A percentile compares a stretch with the other conserved stretches of the same genome.
phyloP scores from a whole-genome alignment of 2,113 vertebrate species.

The Toxotes jaculatrix region DNA sequence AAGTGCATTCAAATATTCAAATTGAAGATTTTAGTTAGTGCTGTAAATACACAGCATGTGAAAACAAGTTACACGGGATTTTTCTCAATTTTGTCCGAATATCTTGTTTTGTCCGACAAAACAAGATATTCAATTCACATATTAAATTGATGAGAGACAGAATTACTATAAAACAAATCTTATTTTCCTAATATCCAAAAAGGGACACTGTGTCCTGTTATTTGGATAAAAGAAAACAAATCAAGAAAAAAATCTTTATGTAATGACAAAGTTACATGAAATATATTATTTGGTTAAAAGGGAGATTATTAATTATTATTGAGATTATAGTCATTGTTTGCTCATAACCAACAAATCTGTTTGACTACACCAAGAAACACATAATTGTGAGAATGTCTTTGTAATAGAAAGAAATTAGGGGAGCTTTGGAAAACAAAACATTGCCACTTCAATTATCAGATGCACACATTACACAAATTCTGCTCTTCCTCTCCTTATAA shows the following conservation, averaged over 20 bases:
- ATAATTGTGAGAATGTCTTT: not conserved
- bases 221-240: not conserved
- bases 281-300: not conserved
- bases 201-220: not conserved
- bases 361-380: slow-evolving; percentile 5
- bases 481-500: not conserved
- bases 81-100: not conserved
- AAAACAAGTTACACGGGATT: slow-evolving; percentile 7
- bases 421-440: slow-evolving; percentile 5
- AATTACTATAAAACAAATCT: not conserved
- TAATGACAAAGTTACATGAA: not conserved
- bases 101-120: not conserved
- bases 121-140: not conserved
- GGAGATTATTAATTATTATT: not conserved
- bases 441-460: not conserved
- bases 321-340: not conserved
- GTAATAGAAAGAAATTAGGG: not conserved
- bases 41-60: not conserved
- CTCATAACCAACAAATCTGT: slow-evolving; percentile 1
- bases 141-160: not conserved
- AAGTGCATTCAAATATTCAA: not conserved
- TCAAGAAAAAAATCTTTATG: not conserved
- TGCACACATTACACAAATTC: not conserved
- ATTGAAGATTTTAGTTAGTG: not conserved
- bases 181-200: not conserved